phyloP scores from a whole-genome alignment of 1,140 invertebrate species.

The Ridgeia piscesae region DNA sequence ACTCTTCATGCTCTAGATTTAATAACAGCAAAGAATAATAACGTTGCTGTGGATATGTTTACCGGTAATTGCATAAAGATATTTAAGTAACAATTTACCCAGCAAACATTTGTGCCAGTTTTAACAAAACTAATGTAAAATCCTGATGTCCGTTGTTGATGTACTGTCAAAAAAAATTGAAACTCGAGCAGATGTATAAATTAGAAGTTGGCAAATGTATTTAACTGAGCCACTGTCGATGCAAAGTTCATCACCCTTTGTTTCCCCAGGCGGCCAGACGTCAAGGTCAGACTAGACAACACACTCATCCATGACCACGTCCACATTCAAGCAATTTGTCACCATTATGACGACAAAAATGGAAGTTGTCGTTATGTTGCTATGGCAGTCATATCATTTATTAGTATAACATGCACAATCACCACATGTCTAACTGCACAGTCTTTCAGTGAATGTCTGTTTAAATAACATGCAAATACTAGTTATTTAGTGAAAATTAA shows the following conservation, averaged over 20 bases:
- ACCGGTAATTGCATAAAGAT: no score
- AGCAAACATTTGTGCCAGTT: no score
- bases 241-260: neutral
- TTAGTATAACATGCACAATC: neutral
- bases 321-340: neutral
- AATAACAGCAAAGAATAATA: no score
- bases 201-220: neutral
- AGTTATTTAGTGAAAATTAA: neutral
- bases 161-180: no score
- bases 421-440: neutral
- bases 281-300: neutral
- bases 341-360: neutral
- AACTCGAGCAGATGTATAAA: neutral
- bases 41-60: no score
- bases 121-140: no score
- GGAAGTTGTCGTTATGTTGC: neutral
- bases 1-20: no score
- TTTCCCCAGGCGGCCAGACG: neutral
- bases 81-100: no score
- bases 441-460: neutral
- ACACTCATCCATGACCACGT: neutral
- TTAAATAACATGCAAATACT: neutral
- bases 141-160: no score
- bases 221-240: neutral
- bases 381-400: neutral